Evolutionary conservation across 2,888 invertebrate species (phyloP).

Genomic region (Drosophila siamana): DNA sequence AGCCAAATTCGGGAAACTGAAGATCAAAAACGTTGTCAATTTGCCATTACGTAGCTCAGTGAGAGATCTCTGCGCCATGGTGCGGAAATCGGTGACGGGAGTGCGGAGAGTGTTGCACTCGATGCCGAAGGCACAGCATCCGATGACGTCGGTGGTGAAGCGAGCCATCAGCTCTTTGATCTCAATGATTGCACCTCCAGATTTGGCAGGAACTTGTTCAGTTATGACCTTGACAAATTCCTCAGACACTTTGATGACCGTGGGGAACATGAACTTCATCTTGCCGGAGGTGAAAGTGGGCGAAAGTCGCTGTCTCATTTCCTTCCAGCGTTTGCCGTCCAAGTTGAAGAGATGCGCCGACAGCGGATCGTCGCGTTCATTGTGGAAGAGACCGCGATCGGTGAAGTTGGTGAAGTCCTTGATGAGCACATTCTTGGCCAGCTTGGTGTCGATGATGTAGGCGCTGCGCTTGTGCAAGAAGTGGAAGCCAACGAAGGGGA

Average conservation of each 20-base stretch:
- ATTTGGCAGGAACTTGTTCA: slow-evolving; percentile 37
- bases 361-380: slow-evolving; percentile 84
- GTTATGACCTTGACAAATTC: slow-evolving; percentile 53
- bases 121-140: slow-evolving; percentile 86
- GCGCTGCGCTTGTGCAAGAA: slow-evolving; percentile 57
- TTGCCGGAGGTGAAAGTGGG: slow-evolving; percentile 82
- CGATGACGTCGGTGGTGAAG: slow-evolving; percentile 86
- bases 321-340: slow-evolving; percentile 85
- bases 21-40: slow-evolving; percentile 42
- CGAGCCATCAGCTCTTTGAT: slow-evolving; percentile 84
- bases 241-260: slow-evolving; percentile 53
- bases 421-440: slow-evolving; percentile 60
- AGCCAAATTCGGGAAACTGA: slow-evolving; percentile 68
- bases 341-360: slow-evolving; percentile 80
- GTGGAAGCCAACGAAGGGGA: slow-evolving; percentile 68
- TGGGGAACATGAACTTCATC: slow-evolving; percentile 75
- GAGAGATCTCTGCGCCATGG: slow-evolving; percentile 54
- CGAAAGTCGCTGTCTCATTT: slow-evolving; percentile 82
- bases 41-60: slow-evolving; percentile 46
- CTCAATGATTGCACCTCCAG: slow-evolving; percentile 76
- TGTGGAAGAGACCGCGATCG: slow-evolving; percentile 80
- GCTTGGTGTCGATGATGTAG: slow-evolving; percentile 58
- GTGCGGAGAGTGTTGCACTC: slow-evolving; percentile 84
- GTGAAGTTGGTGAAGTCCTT: slow-evolving; percentile 81
- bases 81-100: slow-evolving; percentile 81